Evolutionary conservation across 2,797 vertebrate genomes (phyloP), one percentile per base, ranked within the genome.

Genomic region (Channallabes apus): DNA sequence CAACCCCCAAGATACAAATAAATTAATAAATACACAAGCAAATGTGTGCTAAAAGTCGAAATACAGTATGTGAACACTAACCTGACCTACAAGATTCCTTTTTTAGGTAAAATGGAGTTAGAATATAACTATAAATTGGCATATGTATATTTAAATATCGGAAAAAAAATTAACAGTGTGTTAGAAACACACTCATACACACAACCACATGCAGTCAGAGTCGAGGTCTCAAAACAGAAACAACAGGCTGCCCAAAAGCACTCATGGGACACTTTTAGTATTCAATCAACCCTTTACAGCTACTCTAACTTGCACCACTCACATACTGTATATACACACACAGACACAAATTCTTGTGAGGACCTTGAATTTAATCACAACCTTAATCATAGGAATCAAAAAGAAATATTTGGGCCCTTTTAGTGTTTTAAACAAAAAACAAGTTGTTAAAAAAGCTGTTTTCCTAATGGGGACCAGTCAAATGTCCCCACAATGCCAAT

Each of bases 201-300:
- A 58, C 78, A 71, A 68, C 71, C 65, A 85, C 87, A 78, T 90
- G 89, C 88, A 88, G 87, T 89, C 91, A 91, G 93, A 94, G 92
- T 93, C 72, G 85, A 89, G 87, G 82, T 87, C 89, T 90, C 91
- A 91, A 91, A 92, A 92, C 92, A 93, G 92, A 93, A 93, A 93
- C 92, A 93, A 93, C 92, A 90, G 91, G 89, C 87, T 32, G 58
- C 89, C 92, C 86, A 93, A 94, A 93, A 92, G 92, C 91, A 94
- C 95, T 94, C 94, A 91, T 87, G 94, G 94, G 94, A 95, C 62
- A 92, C 92, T 92, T 94, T 94, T 91, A 93, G 89, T 35, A 87
- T 92, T 94, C 93, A 94, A 93, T 92, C 62, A 86, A 84, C 76
- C 68, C 88, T 27, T 76, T 82, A 80, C 87, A 91, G 80, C 14